phyloP scores from a whole-genome alignment of 2,888 invertebrate genomes.

The Mesoligia furuncula region DNA sequence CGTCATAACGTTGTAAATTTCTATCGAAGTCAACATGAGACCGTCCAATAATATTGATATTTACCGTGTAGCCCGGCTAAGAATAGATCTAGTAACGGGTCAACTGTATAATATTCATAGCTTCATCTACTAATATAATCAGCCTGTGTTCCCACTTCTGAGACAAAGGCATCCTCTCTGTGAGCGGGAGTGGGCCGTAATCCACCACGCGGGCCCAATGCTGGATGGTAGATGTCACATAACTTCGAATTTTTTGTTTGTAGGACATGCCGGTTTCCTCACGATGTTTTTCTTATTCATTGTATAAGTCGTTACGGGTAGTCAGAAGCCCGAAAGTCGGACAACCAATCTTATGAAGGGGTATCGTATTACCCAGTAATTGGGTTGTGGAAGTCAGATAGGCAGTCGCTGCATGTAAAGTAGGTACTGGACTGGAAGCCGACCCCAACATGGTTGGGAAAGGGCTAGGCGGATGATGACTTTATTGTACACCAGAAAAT shows the following conservation, averaged over 20 bases:
- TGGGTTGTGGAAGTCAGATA: too few species aligned
- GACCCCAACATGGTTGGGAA: too few species aligned
- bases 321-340: too few species aligned
- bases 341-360: too few species aligned
- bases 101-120: not conserved
- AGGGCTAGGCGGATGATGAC: too few species aligned
- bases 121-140: not conserved
- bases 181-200: not conserved
- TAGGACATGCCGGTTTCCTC: not conserved
- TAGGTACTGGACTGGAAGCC: too few species aligned
- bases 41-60: constrained; percentile 34
- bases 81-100: constrained; percentile 14
- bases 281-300: too few species aligned
- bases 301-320: too few species aligned
- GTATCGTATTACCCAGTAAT: too few species aligned
- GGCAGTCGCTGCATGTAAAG: too few species aligned
- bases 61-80: not conserved
- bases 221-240: not conserved
- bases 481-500: too few species aligned
- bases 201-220: not conserved
- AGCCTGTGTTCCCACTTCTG: not conserved
- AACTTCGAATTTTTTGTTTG: not conserved
- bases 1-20: not conserved
- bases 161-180: not conserved
- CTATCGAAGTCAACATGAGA: not conserved